Evolutionary conservation across 2,797 vertebrate genomes (phyloP).

Genomic region (Percopsis omiscomaycus): DNA sequence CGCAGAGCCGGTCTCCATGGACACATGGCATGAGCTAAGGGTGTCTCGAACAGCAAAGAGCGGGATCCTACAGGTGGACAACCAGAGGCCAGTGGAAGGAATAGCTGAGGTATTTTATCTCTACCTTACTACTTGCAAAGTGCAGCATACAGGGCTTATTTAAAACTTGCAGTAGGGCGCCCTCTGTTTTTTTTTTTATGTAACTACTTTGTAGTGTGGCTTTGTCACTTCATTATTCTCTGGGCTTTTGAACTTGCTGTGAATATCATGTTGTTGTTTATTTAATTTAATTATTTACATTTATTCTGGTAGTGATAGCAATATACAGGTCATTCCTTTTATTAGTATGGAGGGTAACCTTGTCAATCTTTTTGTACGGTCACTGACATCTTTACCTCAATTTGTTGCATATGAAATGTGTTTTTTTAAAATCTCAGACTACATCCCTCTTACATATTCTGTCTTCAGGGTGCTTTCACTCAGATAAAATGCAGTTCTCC

Average conservation of each 20-base stretch:
- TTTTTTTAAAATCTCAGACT: neutral
- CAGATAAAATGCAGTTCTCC: slow-evolving; percentile 96
- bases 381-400: too few species aligned
- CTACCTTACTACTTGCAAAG: neutral
- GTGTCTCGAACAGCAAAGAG: slow-evolving; percentile 93
- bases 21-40: slow-evolving; percentile 88
- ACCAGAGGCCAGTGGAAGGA: slow-evolving; percentile 85
- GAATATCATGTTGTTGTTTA: too few species aligned
- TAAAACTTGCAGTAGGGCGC: neutral
- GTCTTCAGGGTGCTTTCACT: slow-evolving; percentile 90
- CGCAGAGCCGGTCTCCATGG: slow-evolving; percentile 81
- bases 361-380: too few species aligned
- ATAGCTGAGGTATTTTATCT: slow-evolving; percentile 84
- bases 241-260: too few species aligned
- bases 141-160: neutral
- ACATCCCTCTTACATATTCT: slow-evolving; percentile 12
- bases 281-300: too few species aligned
- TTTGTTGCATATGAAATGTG: too few species aligned
- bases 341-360: too few species aligned
- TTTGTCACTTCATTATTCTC: too few species aligned
- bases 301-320: too few species aligned
- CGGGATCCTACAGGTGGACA: slow-evolving; percentile 92
- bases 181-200: neutral
- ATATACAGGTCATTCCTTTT: too few species aligned
- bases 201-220: too few species aligned